These are phyloP conservation scores for Eptatretus atami DNA, from an alignment of 2,797 vertebrate genomes.

Conservation along the genomic window DNA sequence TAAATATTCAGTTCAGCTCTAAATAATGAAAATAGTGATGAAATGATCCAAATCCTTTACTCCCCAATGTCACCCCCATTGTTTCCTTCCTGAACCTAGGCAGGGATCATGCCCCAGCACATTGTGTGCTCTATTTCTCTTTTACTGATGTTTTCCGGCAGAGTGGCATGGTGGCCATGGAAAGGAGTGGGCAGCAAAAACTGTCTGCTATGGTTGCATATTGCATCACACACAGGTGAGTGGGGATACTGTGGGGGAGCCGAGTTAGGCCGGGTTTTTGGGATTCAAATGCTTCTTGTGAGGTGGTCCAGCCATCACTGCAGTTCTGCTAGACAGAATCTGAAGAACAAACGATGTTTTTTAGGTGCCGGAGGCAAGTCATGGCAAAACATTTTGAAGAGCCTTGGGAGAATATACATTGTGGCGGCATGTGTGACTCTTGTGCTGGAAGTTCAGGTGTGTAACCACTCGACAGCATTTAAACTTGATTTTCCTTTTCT, in stretches of 20 bases:
- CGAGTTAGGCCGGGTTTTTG: too few species aligned
- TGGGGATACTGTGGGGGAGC: not conserved
- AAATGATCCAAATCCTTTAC: too few species aligned
- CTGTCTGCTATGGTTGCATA: conserved; percentile 67
- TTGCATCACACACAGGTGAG: conserved; percentile 31
- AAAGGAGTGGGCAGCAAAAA: conserved; percentile 73
- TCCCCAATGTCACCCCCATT: not conserved
- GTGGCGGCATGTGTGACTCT: conserved; percentile 59
- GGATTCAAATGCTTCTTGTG: too few species aligned
- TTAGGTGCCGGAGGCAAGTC: conserved; percentile 51
- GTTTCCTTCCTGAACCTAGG: conserved; percentile 15
- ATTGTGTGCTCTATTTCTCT: conserved; percentile 63
- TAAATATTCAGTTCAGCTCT: too few species aligned
- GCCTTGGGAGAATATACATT: conserved; percentile 49
- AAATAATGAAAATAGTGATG: too few species aligned
- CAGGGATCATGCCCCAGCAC: conserved; percentile 44
- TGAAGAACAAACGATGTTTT: not conserved
- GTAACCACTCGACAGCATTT: conserved; percentile 8
- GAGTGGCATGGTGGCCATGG: conserved; percentile 93
- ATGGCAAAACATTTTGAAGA: conserved; percentile 78
- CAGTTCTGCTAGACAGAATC: not conserved
- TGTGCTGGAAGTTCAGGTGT: conserved; percentile 31
- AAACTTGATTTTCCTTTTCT: not conserved
- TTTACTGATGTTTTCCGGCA: conserved; percentile 69
- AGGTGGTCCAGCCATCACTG: too few species aligned